Evolutionary conservation across 2,797 vertebrate genomes (phyloP).

Genomic region (Acomys russatus): DNA sequence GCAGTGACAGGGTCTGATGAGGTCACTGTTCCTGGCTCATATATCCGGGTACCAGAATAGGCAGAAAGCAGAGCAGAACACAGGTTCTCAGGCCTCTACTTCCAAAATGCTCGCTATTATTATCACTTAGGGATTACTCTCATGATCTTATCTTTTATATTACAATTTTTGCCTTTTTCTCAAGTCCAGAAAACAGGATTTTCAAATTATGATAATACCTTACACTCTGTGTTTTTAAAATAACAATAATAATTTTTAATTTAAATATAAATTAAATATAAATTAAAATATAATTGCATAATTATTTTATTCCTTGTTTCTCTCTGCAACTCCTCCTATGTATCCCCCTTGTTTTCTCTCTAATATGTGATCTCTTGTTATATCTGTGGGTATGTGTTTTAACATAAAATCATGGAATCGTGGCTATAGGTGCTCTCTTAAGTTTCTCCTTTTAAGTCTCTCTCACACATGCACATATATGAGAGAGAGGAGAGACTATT

Average conservation of each 20-base stretch:
- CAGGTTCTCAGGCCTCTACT: neutral
- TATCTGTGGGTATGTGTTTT: neutral
- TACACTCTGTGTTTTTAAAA: neutral
- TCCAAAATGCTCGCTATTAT: neutral
- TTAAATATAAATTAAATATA: no score
- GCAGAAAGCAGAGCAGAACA: neutral
- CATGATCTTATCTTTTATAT: neutral
- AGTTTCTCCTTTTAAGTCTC: neutral
- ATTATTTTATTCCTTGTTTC: neutral
- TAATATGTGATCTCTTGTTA: neutral
- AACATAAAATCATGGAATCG: no score
- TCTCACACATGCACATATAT: neutral
- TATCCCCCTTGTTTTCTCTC: neutral
- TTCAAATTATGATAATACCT: constrained; percentile 22
- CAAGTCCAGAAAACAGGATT: neutral
- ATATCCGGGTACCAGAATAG: neutral
- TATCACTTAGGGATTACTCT: neutral
- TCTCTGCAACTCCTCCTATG: no score
- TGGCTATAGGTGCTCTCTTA: no score
- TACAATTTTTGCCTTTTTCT: neutral
- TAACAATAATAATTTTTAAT: no score
- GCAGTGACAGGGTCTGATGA: neutral
- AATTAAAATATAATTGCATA: neutral
- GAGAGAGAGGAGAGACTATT: neutral
- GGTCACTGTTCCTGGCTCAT: neutral